Evolutionary conservation across 2,888 invertebrate species (phyloP), one percentile per base, ranked within the genome.

Genomic region (Gymnosoma rotundatum): DNA sequence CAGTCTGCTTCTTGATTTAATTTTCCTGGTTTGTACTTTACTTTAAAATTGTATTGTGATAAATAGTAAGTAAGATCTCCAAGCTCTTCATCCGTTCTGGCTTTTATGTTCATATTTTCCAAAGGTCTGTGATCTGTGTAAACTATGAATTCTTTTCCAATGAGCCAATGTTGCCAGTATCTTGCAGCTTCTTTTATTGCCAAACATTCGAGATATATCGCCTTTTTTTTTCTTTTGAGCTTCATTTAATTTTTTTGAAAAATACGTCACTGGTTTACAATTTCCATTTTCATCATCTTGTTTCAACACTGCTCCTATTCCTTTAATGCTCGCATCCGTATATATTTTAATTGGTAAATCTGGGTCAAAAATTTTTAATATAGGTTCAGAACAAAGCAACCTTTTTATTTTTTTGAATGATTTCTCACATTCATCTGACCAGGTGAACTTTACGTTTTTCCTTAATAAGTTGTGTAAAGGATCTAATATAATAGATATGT

Each of bases 101-200:
- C 36, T 69, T 81, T 84, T 36, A 83, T 67, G 66, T 76, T 74
- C 72, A 74, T 66, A 54, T 66, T 80, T 66, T 80, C 76, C 14
- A 84, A 48, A 14, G 85, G 83, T 73, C 83, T 87, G 25, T 25
- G 25, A 54, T 86, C 79, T 21, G 74, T 86, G 75, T 72, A 87
- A 25, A 86, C 85, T 50, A 21, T 83, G 45, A 87, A 86, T 52
- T 50, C 48, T 70, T 78, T 87, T 36, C 78, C 78, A 72, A 86
- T 86, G 2, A 85, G 70, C 61, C 69, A 76, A 60, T 87, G 78
- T 63, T 85, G 82, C 85, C 83, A 87, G 74, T 85, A 87, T 78
- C 70, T 86, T 56, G 81, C 69, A 66, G 82, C 56, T 69, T 85
- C 81, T 73, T 85, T 87, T 20, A 87, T 86, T 45, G 85, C 86